Percentiles rank a stretch among this genome's conserved stretches.
phyloP scores from a whole-genome alignment of 2,113 vertebrate genomes.

The Hydrochoerus hydrochaeris region DNA sequence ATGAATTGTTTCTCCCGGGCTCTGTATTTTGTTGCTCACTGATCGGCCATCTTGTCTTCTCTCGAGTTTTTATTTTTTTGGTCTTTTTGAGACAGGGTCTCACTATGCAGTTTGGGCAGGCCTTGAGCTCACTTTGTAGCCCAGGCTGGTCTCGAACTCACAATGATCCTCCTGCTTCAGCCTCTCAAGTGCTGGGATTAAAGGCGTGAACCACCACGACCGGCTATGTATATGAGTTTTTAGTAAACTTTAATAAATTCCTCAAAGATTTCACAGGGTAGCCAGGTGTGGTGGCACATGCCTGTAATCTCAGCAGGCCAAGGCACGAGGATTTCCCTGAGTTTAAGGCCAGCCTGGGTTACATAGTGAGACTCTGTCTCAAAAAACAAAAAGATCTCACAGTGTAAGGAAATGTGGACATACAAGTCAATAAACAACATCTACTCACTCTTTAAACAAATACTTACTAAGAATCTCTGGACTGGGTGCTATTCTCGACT shows the following conservation, averaged over 20 bases:
- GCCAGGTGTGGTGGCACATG: not conserved
- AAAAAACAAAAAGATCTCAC: not conserved
- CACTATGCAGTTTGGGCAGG: no score
- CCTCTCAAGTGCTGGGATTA: no score
- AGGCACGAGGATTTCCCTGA: not conserved
- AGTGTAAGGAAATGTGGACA: not conserved
- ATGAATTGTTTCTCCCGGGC: no score
- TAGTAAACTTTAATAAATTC: slow-evolving; percentile 22
- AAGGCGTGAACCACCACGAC: no score
- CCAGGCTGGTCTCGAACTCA: no score
- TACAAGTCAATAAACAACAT: not conserved
- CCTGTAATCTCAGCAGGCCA: not conserved
- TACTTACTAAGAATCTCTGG: not conserved
- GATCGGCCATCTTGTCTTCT: no score
- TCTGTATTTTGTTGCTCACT: no score
- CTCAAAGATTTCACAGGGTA: not conserved
- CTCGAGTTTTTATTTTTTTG: no score
- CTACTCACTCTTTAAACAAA: not conserved
- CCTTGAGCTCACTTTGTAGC: no score
- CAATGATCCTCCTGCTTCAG: no score
- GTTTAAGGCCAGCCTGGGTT: not conserved
- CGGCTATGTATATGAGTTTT: not conserved
- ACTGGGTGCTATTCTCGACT: not conserved
- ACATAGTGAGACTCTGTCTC: not conserved
- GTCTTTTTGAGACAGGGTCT: no score